Evolutionary conservation across 2,888 invertebrate genomes (phyloP).

Genomic region (Metellina segmentata): DNA sequence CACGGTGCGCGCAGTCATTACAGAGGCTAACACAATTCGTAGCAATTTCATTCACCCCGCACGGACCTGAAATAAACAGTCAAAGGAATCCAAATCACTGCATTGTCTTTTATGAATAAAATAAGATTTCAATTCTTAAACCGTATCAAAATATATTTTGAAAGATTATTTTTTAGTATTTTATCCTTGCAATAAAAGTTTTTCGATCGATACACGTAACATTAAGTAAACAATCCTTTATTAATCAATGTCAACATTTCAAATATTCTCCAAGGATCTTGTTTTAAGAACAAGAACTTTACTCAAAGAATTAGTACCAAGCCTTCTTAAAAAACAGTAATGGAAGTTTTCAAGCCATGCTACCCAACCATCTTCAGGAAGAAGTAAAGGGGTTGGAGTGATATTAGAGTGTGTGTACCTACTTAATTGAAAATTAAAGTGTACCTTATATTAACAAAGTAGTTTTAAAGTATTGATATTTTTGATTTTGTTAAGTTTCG

Average conservation of each 20-base stretch:
- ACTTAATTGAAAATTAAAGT: not conserved
- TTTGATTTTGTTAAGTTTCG: no score
- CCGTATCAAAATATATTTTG: no score
- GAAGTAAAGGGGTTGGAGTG: not conserved
- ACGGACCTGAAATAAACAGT: constrained; percentile 45
- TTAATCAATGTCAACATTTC: no score
- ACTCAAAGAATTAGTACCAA: not conserved
- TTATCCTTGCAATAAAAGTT: no score
- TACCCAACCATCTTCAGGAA: not conserved
- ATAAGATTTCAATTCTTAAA: no score
- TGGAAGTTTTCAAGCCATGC: not conserved
- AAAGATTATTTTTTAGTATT: no score
- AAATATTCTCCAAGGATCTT: no score
- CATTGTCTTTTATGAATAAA: not conserved
- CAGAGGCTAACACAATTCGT: constrained; percentile 46
- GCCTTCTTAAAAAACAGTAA: not conserved
- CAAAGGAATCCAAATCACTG: not conserved
- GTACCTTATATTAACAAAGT: no score
- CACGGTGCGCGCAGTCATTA: constrained; percentile 39
- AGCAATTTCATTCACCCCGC: constrained; percentile 25
- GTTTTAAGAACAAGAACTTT: not conserved
- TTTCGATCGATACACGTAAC: no score
- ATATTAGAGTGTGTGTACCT: no score
- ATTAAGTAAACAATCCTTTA: no score
- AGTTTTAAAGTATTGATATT: no score